Percentiles rank a stretch among this genome's conserved stretches.
These are phyloP conservation scores for Metaphire vulgaris DNA, from an alignment of 1,140 invertebrate genomes.

Conservation along the genomic window DNA sequence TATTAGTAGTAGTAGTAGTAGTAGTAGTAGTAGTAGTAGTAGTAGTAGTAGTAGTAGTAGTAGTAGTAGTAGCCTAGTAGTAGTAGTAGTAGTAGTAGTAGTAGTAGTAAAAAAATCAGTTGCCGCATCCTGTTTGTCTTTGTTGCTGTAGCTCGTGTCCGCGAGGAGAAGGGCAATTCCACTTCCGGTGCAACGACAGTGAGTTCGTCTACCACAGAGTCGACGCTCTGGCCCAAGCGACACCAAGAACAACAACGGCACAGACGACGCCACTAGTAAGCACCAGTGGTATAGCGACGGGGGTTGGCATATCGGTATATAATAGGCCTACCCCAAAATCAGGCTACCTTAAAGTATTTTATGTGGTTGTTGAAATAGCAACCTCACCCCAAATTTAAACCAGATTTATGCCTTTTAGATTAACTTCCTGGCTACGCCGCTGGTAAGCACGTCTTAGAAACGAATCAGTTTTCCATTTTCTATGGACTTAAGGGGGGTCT, in stretches of 20 bases:
- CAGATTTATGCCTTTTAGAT: no score
- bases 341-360: no score
- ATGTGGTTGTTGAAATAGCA: no score
- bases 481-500: no score
- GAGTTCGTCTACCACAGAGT: conserved; percentile 7
- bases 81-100: conserved; percentile 6
- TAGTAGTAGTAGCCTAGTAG: conserved; percentile 3
- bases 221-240: conserved; percentile 3
- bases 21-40: conserved; percentile 9
- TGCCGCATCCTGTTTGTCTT: not conserved
- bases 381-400: no score
- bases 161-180: not conserved
- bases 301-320: no score
- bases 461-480: no score
- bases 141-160: conserved; percentile 9
- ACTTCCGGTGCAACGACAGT: not conserved
- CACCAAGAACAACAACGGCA: conserved; percentile 5
- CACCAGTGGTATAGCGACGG: no score
- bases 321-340: no score
- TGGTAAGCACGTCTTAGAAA: no score
- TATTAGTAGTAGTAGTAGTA: conserved; percentile 7
- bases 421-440: no score
- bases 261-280: no score
- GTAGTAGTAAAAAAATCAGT: not conserved
- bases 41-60: conserved; percentile 1